Conservation (phyloP, 2,888 invertebrate genomes). For the Ichneumoninae sp. region DNA sequence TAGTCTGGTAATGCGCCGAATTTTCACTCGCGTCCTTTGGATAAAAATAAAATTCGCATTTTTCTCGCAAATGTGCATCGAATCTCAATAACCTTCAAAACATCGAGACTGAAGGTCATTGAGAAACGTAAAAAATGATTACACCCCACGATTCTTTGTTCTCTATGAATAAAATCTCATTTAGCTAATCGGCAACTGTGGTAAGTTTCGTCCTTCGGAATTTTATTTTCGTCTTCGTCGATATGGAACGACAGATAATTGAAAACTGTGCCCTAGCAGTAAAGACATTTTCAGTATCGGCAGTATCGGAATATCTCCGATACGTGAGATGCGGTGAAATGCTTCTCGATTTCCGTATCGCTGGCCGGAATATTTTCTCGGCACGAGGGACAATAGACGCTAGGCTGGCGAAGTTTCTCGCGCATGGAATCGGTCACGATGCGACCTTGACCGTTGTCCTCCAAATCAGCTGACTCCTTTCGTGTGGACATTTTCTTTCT, state of each 20-base stretch:
- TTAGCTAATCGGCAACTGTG: constrained; percentile 73
- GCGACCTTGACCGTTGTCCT: background rate
- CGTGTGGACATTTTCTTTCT: constrained; percentile 38
- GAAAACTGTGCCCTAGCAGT: constrained; percentile 79
- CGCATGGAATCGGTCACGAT: constrained; percentile 80
- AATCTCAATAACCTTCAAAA: background rate
- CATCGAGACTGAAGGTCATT: background rate
- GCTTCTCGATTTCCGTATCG: constrained; percentile 74
- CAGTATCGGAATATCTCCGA: too few relatives aligned
- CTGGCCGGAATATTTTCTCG: constrained; percentile 71
- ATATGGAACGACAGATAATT: constrained; percentile 70
- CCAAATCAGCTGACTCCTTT: background rate
- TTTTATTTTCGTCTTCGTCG: constrained; percentile 64
- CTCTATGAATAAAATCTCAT: background rate
- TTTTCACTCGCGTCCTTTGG: constrained; percentile 13
- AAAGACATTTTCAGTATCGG: constrained; percentile 75
- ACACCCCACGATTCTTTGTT: background rate
- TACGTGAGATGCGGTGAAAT: constrained; percentile 76
- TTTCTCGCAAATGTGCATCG: constrained; percentile 26
- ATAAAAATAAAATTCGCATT: constrained; percentile 46
- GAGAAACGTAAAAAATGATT: constrained; percentile 10
- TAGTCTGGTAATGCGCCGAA: constrained; percentile 7
- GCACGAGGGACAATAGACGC: constrained; percentile 77
- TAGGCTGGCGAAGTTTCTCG: constrained; percentile 73
- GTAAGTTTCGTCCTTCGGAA: constrained; percentile 70